Evolutionary conservation across 1,140 invertebrate genomes (phyloP), one percentile per base, ranked within the genome.

Genomic region (Ostrea denselamellosa): DNA sequence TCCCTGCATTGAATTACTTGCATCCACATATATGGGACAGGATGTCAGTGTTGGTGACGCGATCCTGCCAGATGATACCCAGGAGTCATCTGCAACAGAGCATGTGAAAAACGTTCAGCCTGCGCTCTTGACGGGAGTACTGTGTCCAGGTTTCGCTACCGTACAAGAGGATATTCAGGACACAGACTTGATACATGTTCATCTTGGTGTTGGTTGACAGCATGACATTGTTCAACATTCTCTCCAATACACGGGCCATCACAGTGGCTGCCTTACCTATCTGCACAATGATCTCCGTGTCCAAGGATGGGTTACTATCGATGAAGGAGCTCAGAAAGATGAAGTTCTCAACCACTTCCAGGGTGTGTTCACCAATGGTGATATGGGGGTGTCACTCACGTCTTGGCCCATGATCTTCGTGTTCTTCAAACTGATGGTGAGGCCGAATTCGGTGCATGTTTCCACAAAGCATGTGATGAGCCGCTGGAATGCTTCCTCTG

Each of bases 211-310:
- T 52, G 19, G 8, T 51, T 19, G 86, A 53, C 22, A 87, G 71
- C n/a, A 28, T 52, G 52, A 12, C 22, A 77, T 85, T 87, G 44
- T 53, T 53, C 86, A 77, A 87, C 4, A 85, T 77, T 84, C 25
- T 87, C 87, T 68, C 19, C 19, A 7, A 7, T 8, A 68, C 7
- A 7, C 65, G 7, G 5, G 65, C 25, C 86, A 56, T 68, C 58
- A n/a, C 19, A 81, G 87, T 53, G 5, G 53, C 53, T 89, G 85
- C 9, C 83, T 28, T n/a, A n/a, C n/a, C n/a, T n/a, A n/a, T n/a
- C n/a, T n/a, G n/a, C n/a, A n/a, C n/a, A 25, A 83, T 89, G 83
- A 89, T 90, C 17, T 89, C 82, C 51, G 90, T 90, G 65, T 83
- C 22, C 77, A 91, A 10, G 53, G n/a, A 90, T 68, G 28, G 81